Evolutionary conservation across 2,888 invertebrate genomes (phyloP), one percentile per base, ranked within the genome.

Genomic region (Electrophaes corylata): DNA sequence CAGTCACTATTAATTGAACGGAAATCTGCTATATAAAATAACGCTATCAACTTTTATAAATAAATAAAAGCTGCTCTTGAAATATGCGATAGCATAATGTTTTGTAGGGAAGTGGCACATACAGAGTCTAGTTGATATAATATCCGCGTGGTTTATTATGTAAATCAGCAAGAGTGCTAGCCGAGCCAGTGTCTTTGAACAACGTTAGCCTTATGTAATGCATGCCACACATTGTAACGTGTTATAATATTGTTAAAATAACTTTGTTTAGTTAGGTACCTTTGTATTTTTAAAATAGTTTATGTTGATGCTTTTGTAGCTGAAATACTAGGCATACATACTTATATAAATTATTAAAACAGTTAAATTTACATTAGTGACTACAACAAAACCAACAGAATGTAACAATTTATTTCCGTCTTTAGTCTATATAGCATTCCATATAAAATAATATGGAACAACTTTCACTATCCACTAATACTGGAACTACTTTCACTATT

Each of bases 71-170:
- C 51, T 60, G 64, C 57, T 66, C 65, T 65, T 69, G 66, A 67
- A 64, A 62, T 52, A 54, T 40, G 54, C 50, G 56, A 60, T 58
- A 53, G n/a, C n/a, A 37, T 37, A 37, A 12, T 16, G 37, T 37
- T 37, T 64, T 63, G 62, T 50, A 65, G 65, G 76, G 76, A 79
- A 78, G 78, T 79, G 65, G 76, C 67, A 75, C 79, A 55, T 5
- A 26, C 12, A 16, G 16, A 1, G 39, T 37, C 14, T 18, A 43
- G 61, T 69, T 67, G 64, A 71, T 71, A 74, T 72, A 72, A 74
- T 74, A 75, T 71, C 72, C 60, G 57, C 57, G 69, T 67, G 71
- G 65, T 71, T 66, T 70, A 68, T 80, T 78, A 79, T 74, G 72
- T 78, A 78, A 78, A 76, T 63, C 48, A 45, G 50, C 40, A 54